Percentiles rank a stretch among this genome's conserved stretches.
These are phyloP conservation scores for Magallana ariakensis DNA, from an alignment of 1,140 invertebrate species.

Conservation along the genomic window DNA sequence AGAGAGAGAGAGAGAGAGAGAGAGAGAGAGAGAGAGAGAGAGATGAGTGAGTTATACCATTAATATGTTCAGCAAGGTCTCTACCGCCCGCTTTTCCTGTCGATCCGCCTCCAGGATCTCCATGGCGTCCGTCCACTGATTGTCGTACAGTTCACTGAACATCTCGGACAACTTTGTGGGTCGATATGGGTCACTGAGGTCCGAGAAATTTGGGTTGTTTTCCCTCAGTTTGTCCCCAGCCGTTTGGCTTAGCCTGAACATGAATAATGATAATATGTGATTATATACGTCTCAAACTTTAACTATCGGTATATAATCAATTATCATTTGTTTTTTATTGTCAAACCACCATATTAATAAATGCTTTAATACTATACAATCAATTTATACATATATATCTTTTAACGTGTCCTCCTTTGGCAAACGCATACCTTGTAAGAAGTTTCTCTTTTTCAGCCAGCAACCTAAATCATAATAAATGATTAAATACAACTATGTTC, in stretches of 20 bases:
- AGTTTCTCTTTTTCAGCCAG: not conserved
- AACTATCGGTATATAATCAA: too few species aligned
- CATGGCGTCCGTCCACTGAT: slow-evolving; percentile 1
- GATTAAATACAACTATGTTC: not conserved
- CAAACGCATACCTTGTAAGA: not conserved
- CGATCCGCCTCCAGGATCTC: not conserved
- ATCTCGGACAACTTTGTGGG: not conserved
- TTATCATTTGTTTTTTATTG: too few species aligned
- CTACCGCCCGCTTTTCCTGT: not conserved
- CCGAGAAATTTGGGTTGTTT: not conserved
- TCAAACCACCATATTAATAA: too few species aligned
- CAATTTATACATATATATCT: not conserved
- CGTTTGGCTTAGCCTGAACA: not conserved
- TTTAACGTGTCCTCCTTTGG: not conserved
- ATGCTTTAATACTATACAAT: not conserved
- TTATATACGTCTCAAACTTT: too few species aligned
- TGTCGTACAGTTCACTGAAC: slow-evolving; percentile 1
- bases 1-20: too few species aligned
- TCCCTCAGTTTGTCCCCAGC: slow-evolving; percentile 1
- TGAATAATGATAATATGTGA: too few species aligned
- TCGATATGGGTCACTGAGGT: slow-evolving; percentile 16
- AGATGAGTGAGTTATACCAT: not conserved
- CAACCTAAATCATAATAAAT: not conserved
- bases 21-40: too few species aligned
- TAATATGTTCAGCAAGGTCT: not conserved